Base-by-base conservation (phyloP, 1,140 invertebrate species). In the Elysia chlorotica region DNA sequence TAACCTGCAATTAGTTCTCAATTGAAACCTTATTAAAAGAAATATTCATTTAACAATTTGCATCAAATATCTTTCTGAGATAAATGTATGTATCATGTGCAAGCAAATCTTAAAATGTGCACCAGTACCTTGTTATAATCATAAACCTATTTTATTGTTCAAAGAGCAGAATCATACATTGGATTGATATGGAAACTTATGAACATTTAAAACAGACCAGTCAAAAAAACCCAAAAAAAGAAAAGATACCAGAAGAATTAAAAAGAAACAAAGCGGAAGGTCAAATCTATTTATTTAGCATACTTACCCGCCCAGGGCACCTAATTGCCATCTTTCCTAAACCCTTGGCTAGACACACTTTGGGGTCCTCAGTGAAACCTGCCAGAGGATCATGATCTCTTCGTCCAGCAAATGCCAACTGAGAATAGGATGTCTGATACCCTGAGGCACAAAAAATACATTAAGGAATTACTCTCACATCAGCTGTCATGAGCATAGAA, bases 391-490 rank as follows among this genome's bases (percentile, higher is more conserved):
- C 95, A 73, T 90, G 88, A 76, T 91, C 89, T 35, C 89, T 88
- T 84, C 92, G 92, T 61, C 91, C 92, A 0, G 95, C 96, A 89
- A 93, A 97, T 19, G 92, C 89, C 0, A 99, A 89, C 84, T 96
- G 94, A 19, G 94, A 93, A 85, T 95, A 98, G 56, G 93, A 92
- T 25, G 93, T 93, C 88, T 97, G 95, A 87, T 96, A 98, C 28
- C 94, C 93, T 85, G 69, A 2, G 5, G n/a, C n/a, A n/a, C n/a
- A n/a, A n/a, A n/a, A n/a, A n/a, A n/a, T n/a, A n/a, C n/a, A n/a
- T n/a, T n/a, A n/a, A n/a, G n/a, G n/a, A n/a, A n/a, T n/a, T n/a
- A n/a, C n/a, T n/a, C n/a, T n/a, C n/a, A n/a, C n/a, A n/a, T n/a
- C n/a, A n/a, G n/a, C n/a, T n/a, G n/a, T n/a, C n/a, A n/a, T n/a